phyloP scores from a whole-genome alignment of 2,888 invertebrate species.

The Boloria euphrosyne region DNA sequence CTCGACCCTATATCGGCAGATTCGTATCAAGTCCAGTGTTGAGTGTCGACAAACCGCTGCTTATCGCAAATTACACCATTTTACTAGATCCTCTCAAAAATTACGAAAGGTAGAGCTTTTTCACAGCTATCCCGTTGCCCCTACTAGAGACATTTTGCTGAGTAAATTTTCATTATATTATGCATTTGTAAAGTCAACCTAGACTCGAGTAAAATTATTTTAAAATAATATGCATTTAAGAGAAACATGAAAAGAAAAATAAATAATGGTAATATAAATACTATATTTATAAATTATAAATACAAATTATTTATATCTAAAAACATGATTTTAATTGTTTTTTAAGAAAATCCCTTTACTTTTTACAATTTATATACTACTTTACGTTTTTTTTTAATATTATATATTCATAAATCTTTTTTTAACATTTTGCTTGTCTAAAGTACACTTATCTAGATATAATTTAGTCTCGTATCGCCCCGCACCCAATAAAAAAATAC shows the following conservation, averaged over 20 bases:
- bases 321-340: too few species aligned
- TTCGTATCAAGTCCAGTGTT: slow-evolving; percentile 60
- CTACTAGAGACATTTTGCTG: slow-evolving; percentile 15
- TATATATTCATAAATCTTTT: too few species aligned
- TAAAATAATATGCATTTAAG: too few species aligned
- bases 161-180: neutral
- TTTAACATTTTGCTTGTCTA: neutral
- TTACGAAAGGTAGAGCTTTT: slow-evolving; percentile 54
- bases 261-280: too few species aligned
- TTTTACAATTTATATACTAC: too few species aligned
- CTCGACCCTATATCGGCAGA: slow-evolving; percentile 57
- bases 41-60: slow-evolving; percentile 57
- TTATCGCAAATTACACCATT: slow-evolving; percentile 76
- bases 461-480: slow-evolving; percentile 6
- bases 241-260: too few species aligned
- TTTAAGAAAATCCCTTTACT: too few species aligned
- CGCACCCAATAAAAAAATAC: slow-evolving; percentile 20
- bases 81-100: slow-evolving; percentile 68
- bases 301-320: too few species aligned
- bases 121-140: slow-evolving; percentile 24
- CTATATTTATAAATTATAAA: too few species aligned
- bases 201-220: too few species aligned
- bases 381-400: too few species aligned
- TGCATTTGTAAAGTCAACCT: neutral
- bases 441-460: slow-evolving; percentile 3